phyloP scores from a whole-genome alignment of 2,888 invertebrate species.

The Volucella inflata region DNA sequence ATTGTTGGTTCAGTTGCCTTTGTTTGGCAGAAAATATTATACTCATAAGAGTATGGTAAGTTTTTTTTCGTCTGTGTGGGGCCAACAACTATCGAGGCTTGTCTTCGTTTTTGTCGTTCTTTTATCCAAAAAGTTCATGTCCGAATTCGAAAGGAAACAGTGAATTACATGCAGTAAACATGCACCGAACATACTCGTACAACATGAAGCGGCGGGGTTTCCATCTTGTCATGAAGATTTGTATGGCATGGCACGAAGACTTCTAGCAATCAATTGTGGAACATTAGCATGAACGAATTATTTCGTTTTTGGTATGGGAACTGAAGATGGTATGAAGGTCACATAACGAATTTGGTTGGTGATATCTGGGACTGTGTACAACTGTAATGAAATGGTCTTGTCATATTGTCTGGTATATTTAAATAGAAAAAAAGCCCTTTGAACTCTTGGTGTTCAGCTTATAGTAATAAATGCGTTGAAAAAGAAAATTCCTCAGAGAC shows the following conservation, averaged over 20 bases:
- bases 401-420: too few relatives aligned
- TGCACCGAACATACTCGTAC: slow-evolving; percentile 5
- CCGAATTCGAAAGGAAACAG: slow-evolving; percentile 46
- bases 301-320: too few relatives aligned
- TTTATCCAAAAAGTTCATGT: slow-evolving; percentile 31
- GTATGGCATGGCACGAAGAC: not conserved
- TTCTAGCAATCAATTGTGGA: slow-evolving; percentile 1
- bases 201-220: not conserved
- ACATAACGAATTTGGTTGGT: too few relatives aligned
- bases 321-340: too few relatives aligned
- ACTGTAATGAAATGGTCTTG: too few relatives aligned
- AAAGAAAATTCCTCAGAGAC: too few relatives aligned
- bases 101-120: slow-evolving; percentile 10
- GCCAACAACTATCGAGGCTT: slow-evolving; percentile 34
- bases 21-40: not conserved
- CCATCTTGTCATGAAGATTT: not conserved
- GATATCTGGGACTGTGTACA: too few relatives aligned
- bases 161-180: slow-evolving; percentile 46
- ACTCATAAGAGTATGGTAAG: slow-evolving; percentile 7
- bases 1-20: slow-evolving; percentile 44
- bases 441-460: too few relatives aligned
- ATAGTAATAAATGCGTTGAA: too few relatives aligned
- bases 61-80: slow-evolving; percentile 2
- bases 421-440: too few relatives aligned
- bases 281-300: too few relatives aligned